Evolutionary conservation across 2,113 vertebrate genomes (phyloP).

Genomic region (Heterocephalus glaber): DNA sequence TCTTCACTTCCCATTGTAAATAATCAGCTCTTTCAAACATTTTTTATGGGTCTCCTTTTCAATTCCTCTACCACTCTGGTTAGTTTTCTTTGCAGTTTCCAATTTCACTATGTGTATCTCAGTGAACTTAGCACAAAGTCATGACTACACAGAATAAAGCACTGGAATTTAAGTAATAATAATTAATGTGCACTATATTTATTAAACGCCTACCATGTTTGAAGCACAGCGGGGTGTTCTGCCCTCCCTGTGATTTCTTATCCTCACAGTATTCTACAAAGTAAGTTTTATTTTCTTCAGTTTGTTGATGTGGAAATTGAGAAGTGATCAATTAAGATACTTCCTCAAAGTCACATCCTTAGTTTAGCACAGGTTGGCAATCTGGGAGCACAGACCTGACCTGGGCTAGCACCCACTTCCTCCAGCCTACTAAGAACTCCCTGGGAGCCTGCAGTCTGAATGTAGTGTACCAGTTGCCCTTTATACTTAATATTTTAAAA

Average conservation of each 20-base stretch:
- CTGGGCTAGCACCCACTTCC: accelerated
- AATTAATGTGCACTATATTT: not conserved
- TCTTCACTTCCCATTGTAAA: not conserved
- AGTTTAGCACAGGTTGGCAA: not conserved
- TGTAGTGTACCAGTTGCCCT: not conserved
- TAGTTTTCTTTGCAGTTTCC: constrained; percentile 10
- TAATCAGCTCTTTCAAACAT: not conserved
- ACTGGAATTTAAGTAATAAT: not conserved
- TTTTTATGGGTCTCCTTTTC: not conserved
- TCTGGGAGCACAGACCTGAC: not conserved
- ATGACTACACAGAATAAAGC: not conserved
- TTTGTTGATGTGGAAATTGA: not conserved
- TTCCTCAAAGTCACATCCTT: constrained; percentile 8
- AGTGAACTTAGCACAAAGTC: constrained; percentile 32
- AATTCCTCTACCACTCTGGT: not conserved
- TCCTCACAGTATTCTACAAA: not conserved
- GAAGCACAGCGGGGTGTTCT: not conserved
- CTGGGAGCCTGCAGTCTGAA: not conserved
- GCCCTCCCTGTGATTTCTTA: not conserved
- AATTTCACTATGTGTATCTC: not conserved
- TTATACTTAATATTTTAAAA: not conserved
- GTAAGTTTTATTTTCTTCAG: not conserved
- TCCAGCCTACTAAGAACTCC: not conserved
- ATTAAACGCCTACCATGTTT: not conserved
- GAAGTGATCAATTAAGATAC: not conserved